Conservation (phyloP, 2,888 invertebrate species). For the Xylota segnis region DNA sequence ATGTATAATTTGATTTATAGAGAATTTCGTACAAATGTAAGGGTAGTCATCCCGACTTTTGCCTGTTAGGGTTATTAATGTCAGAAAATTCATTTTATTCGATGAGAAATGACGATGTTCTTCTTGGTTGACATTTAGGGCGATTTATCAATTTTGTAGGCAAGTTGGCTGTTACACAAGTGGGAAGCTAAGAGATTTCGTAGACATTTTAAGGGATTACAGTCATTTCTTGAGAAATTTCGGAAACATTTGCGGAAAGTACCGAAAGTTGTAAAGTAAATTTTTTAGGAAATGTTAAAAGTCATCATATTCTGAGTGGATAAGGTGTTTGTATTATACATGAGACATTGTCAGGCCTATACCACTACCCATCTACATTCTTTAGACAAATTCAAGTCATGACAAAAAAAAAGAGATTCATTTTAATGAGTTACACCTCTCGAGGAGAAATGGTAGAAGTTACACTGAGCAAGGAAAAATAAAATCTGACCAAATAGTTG, state of each 20-base stretch:
- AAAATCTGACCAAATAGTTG: too few species aligned
- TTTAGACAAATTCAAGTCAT: too few species aligned
- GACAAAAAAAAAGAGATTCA: too few species aligned
- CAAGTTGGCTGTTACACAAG: background rate
- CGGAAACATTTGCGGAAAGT: background rate
- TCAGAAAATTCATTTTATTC: slow-evolving; percentile 32
- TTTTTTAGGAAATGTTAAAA: background rate
- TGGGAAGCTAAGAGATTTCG: background rate
- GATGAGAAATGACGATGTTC: slow-evolving; percentile 33
- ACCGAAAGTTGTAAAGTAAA: background rate
- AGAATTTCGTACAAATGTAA: slow-evolving; percentile 15
- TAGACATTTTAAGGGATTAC: slow-evolving; percentile 1
- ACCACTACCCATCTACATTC: too few species aligned
- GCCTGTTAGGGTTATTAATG: slow-evolving; percentile 48
- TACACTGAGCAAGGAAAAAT: too few species aligned
- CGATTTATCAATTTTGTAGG: slow-evolving; percentile 29
- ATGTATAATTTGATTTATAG: slow-evolving; percentile 67
- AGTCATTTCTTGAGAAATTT: background rate
- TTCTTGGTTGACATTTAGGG: background rate
- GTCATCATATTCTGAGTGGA: too few species aligned
- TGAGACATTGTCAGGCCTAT: too few species aligned
- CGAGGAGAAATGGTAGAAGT: too few species aligned
- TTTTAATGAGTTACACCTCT: too few species aligned
- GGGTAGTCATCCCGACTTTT: slow-evolving; percentile 18
- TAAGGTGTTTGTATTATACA: too few species aligned